Evolutionary conservation across 92 coral and sea anemone genomes (phyloP).

Genomic region (Plumapathes pennacea): DNA sequence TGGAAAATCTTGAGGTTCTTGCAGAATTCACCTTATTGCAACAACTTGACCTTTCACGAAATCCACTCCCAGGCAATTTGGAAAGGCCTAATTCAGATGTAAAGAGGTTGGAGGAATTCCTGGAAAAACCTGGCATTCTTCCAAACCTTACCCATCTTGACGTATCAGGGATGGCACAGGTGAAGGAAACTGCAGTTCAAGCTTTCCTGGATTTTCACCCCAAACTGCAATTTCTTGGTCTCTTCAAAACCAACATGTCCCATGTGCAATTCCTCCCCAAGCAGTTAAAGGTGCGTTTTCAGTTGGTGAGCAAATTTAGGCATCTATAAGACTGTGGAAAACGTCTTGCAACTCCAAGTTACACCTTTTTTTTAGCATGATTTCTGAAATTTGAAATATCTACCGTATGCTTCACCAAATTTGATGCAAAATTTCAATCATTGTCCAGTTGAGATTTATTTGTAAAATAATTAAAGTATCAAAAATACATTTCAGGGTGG

Average conservation of each 20-base stretch:
- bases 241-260: constrained; percentile 60
- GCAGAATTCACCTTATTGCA: constrained; percentile 38
- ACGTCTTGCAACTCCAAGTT: neutral
- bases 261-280: constrained; percentile 49
- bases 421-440: too few species aligned
- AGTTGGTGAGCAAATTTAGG: too few species aligned
- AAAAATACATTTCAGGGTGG: neutral
- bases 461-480: too few species aligned
- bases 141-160: constrained; percentile 47
- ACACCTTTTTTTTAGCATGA: too few species aligned
- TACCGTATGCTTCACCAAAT: too few species aligned
- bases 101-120: constrained; percentile 44
- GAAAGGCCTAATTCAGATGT: constrained; percentile 52
- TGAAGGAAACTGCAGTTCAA: constrained; percentile 28
- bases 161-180: constrained; percentile 59
- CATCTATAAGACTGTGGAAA: neutral
- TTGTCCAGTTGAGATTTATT: too few species aligned
- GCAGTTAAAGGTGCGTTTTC: too few species aligned
- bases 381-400: too few species aligned
- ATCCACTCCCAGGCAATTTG: constrained; percentile 28
- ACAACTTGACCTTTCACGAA: constrained; percentile 69
- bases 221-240: constrained; percentile 73
- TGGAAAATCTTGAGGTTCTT: constrained; percentile 61
- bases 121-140: constrained; percentile 23
- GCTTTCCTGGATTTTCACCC: constrained; percentile 59